Conservation (phyloP, 2,797 vertebrate species). For the Enteromius afrohamiltoni region DNA sequence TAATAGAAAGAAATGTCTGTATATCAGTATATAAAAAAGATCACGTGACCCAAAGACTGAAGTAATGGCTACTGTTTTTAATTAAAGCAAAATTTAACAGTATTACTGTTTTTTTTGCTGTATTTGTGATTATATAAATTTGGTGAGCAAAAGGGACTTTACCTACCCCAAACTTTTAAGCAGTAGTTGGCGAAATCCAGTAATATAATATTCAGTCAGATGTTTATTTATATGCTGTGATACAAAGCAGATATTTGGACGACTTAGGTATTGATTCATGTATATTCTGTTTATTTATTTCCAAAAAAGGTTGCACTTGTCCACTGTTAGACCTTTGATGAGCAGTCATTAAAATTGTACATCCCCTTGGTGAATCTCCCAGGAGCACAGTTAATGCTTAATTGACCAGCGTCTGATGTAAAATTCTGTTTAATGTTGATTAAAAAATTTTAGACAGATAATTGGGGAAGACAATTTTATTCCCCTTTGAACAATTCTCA, state of each 20-base stretch:
- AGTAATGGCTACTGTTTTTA: neutral
- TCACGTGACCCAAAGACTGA: neutral
- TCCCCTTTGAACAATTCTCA: neutral
- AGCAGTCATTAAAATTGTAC: slow-evolving; percentile 1
- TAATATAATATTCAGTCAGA: slow-evolving; percentile 21
- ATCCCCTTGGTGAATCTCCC: slow-evolving; percentile 2
- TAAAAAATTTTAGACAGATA: neutral
- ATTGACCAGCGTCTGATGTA: neutral
- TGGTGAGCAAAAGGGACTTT: neutral
- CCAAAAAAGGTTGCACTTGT: neutral
- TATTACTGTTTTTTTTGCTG: neutral
- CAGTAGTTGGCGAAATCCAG: neutral
- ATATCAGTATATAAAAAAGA: neutral
- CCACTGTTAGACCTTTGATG: slow-evolving; percentile 21
- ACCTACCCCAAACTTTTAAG: neutral
- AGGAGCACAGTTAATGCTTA: neutral
- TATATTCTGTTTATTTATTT: neutral
- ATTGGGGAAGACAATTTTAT: neutral
- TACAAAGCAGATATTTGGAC: neutral
- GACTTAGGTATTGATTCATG: neutral
- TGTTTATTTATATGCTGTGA: neutral
- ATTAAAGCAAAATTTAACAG: neutral
- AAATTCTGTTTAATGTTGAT: slow-evolving; percentile 5
- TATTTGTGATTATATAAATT: neutral
- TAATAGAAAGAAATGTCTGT: neutral